A percentile compares a stretch with the other conserved stretches of the same genome.
Conservation (phyloP, 2,113 vertebrate genomes). For the Bombycilla garrulus region DNA sequence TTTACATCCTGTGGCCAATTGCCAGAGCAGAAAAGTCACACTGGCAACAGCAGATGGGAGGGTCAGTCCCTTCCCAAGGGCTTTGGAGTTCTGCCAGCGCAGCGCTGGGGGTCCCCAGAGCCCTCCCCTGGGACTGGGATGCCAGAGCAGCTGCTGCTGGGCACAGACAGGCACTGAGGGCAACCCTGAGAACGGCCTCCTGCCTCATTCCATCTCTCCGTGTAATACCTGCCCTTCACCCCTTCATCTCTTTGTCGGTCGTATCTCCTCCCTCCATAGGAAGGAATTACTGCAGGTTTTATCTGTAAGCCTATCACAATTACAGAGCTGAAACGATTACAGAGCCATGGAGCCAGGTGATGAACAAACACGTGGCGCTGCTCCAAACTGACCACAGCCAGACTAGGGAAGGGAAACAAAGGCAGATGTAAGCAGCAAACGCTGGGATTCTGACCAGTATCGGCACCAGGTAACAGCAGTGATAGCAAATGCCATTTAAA, state of each 20-base stretch:
- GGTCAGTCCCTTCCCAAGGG: neutral
- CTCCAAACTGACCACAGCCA: neutral
- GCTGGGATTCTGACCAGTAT: neutral
- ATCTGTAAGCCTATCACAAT: neutral
- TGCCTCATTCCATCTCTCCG: neutral
- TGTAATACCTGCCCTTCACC: neutral
- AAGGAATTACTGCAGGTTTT: neutral
- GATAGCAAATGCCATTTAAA: neutral
- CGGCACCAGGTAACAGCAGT: neutral
- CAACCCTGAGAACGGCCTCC: fast-evolving
- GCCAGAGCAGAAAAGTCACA: neutral
- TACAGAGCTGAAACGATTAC: neutral
- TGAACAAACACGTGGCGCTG: neutral
- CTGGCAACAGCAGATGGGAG: neutral
- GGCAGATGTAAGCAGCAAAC: neutral
- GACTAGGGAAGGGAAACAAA: neutral
- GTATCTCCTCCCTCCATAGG: neutral
- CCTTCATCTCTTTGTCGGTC: neutral
- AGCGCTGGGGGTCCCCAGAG: neutral
- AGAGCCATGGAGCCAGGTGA: neutral
- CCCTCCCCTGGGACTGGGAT: neutral
- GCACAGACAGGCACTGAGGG: neutral
- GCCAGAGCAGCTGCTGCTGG: neutral
- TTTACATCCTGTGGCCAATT: neutral
- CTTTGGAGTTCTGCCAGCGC: neutral